Evolutionary conservation across 2,797 vertebrate genomes (phyloP).

Genomic region (Podargus strigoides): DNA sequence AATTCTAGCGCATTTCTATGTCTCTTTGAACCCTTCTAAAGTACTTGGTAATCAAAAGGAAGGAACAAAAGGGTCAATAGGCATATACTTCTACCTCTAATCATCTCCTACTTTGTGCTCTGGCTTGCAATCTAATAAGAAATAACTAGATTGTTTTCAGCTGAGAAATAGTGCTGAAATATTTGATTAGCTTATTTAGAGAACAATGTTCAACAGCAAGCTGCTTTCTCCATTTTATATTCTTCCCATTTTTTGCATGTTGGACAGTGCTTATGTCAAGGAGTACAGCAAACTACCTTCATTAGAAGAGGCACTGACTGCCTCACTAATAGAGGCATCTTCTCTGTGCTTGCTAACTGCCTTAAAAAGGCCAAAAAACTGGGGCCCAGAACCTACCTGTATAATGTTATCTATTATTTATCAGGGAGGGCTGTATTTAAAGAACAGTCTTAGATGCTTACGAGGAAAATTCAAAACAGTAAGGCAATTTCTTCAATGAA

Average conservation of each 20-base stretch:
- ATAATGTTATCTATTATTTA: neutral
- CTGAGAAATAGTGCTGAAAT: neutral
- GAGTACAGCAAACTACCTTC: neutral
- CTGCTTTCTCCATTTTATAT: neutral
- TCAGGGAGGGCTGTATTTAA: neutral
- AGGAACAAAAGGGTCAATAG: neutral
- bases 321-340: neutral
- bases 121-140: neutral
- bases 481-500: neutral
- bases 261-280: neutral
- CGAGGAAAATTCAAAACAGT: neutral
- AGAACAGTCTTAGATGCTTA: neutral
- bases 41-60: neutral
- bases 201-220: neutral
- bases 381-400: neutral
- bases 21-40: neutral
- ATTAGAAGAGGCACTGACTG: neutral
- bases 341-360: neutral
- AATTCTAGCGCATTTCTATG: neutral
- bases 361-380: neutral
- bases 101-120: neutral
- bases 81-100: neutral
- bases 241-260: neutral
- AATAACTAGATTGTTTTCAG: neutral
- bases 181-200: neutral